A percentile compares a stretch with the other conserved stretches of the same genome.
These are phyloP conservation scores for Diglossa brunneiventris DNA, from an alignment of 2,113 vertebrate genomes.

Conservation along the genomic window DNA sequence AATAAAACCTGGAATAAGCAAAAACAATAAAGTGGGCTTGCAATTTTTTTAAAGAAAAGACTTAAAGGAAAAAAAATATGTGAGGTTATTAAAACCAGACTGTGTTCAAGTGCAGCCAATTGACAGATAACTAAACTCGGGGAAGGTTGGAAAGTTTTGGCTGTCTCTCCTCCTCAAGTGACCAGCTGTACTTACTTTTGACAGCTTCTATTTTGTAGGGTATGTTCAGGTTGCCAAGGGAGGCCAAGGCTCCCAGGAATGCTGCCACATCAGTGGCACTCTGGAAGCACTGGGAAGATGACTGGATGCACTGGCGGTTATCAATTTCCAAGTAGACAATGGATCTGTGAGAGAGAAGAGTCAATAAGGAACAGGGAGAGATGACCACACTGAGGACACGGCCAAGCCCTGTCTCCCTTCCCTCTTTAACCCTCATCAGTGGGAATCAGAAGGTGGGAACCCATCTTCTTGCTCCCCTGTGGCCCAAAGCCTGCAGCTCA, in stretches of 20 bases:
- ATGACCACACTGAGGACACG: not conserved
- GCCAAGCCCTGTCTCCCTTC: not conserved
- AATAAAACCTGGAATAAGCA: slow-evolving; percentile 72
- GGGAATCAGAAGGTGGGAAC: not conserved
- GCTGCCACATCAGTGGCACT: slow-evolving; percentile 89
- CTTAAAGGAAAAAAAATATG: not conserved
- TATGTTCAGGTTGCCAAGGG: slow-evolving; percentile 89
- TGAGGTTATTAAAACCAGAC: not conserved
- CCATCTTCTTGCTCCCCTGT: not conserved
- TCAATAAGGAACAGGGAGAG: not conserved
- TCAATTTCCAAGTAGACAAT: slow-evolving; percentile 94
- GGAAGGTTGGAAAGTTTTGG: not conserved
- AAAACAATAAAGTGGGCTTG: not conserved
- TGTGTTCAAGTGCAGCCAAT: not conserved
- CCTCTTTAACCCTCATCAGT: not conserved
- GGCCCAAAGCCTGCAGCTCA: not conserved
- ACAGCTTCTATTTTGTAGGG: slow-evolving; percentile 93
- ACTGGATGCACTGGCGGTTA: slow-evolving; percentile 93
- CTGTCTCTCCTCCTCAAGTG: not conserved
- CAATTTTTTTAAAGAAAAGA: not conserved
- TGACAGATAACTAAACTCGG: not conserved
- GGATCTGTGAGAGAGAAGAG: slow-evolving; percentile 73
- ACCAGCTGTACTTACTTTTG: slow-evolving; percentile 81
- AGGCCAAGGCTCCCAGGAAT: slow-evolving; percentile 92
- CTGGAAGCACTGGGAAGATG: slow-evolving; percentile 91